Evolutionary conservation across 2,113 vertebrate genomes (phyloP).

Genomic region (Cyphotilapia sp.): DNA sequence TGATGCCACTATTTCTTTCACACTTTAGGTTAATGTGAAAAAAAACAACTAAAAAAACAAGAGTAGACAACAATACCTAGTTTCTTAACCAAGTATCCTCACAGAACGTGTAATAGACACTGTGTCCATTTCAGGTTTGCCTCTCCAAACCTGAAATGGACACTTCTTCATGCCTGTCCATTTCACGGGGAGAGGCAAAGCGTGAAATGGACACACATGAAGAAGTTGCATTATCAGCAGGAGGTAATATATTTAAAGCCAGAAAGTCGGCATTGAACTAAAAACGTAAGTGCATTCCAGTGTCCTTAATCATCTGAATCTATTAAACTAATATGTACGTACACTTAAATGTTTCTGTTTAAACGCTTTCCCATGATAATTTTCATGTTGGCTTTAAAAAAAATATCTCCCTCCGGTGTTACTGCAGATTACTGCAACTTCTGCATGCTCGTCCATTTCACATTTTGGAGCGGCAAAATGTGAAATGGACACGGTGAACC

Average conservation of each 20-base stretch:
- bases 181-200: neutral
- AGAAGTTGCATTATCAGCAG: neutral
- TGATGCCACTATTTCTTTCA: neutral
- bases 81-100: neutral
- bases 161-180: neutral
- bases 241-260: neutral
- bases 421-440: neutral
- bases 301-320: neutral
- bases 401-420: fast-evolving
- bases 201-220: neutral
- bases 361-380: neutral
- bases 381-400: neutral
- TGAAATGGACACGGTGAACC: neutral
- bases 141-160: neutral
- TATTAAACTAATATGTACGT: neutral
- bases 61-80: neutral
- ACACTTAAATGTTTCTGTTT: neutral
- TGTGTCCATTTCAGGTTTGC: neutral
- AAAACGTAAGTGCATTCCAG: neutral
- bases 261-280: fast-evolving
- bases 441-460: neutral
- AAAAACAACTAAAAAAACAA: neutral
- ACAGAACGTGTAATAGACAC: neutral
- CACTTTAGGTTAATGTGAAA: neutral
- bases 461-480: neutral